A percentile compares a stretch with the other conserved stretches of the same genome.
Conservation (phyloP, 2,113 vertebrate genomes). For the Lophura nycthemera region DNA sequence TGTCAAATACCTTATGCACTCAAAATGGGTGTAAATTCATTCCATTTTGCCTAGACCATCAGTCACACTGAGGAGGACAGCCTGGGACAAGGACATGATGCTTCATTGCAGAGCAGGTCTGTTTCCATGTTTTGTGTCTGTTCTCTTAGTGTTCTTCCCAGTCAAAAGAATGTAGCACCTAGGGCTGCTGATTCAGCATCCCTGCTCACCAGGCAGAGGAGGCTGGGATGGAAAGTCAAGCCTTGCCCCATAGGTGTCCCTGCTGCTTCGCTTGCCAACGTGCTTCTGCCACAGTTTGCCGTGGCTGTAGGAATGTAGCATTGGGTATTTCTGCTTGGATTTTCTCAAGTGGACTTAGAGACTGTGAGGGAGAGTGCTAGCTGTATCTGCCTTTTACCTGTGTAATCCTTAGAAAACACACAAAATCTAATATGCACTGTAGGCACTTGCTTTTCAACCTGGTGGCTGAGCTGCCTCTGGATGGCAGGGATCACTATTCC, state of each 20-base stretch:
- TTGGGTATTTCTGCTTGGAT: not conserved
- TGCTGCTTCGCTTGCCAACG: not conserved
- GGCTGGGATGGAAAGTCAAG: not conserved
- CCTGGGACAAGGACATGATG: not conserved
- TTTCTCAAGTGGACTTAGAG: not conserved
- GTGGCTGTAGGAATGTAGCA: too few relatives aligned
- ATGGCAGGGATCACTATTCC: not conserved
- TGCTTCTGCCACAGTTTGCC: fast-evolving
- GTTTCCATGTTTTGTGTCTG: not conserved
- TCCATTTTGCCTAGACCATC: constrained; percentile 6
- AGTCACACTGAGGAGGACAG: not conserved
- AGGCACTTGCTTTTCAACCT: not conserved
- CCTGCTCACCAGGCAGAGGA: not conserved
- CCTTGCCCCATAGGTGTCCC: not conserved
- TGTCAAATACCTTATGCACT: constrained; percentile 5
- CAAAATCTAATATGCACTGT: not conserved
- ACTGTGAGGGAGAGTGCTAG: not conserved
- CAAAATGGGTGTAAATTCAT: not conserved
- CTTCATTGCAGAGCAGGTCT: not conserved
- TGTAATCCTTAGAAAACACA: not conserved
- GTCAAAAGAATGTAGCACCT: not conserved
- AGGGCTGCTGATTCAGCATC: not conserved
- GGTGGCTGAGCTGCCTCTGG: not conserved
- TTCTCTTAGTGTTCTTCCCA: not conserved
- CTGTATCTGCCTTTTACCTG: not conserved